Evolutionary conservation across 2,888 invertebrate genomes (phyloP).

Genomic region (Amphimallon solstitiale): DNA sequence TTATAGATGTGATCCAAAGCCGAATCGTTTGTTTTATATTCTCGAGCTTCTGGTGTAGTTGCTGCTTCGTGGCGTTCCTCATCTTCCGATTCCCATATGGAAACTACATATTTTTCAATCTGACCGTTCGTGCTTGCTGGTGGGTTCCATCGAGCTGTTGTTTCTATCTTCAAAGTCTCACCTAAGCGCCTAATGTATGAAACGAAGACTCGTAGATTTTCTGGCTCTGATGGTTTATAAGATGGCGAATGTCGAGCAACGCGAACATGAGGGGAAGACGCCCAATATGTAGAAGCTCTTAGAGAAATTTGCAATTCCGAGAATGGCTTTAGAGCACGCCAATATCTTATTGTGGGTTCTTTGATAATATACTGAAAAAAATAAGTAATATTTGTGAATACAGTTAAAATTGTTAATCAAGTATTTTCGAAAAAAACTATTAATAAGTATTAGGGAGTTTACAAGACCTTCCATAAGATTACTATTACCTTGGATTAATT

Average conservation of each 20-base stretch:
- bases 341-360: conserved; percentile 66
- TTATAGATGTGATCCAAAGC: conserved; percentile 38
- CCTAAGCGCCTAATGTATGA: conserved; percentile 61
- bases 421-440: too few species aligned
- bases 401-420: too few species aligned
- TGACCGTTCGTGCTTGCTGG: conserved; percentile 81
- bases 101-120: conserved; percentile 76
- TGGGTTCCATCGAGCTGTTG: conserved; percentile 82
- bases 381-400: too few species aligned
- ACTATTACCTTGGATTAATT: too few species aligned
- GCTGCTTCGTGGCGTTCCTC: conserved; percentile 64
- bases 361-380: conserved; percentile 66
- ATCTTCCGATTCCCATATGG: conserved; percentile 72
- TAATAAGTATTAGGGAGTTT: neutral
- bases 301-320: conserved; percentile 78
- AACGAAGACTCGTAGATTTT: conserved; percentile 78
- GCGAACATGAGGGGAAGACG: conserved; percentile 75
- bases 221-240: conserved; percentile 81
- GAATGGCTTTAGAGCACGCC: conserved; percentile 72
- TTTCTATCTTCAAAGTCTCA: conserved; percentile 61
- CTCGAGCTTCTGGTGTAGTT: conserved; percentile 57
- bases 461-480: too few species aligned
- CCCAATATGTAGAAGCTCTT: conserved; percentile 87
- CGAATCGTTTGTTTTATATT: conserved; percentile 34
- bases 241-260: conserved; percentile 79